Evolutionary conservation across 2,888 invertebrate species (phyloP).

Genomic region (Eristalis arbustorum): DNA sequence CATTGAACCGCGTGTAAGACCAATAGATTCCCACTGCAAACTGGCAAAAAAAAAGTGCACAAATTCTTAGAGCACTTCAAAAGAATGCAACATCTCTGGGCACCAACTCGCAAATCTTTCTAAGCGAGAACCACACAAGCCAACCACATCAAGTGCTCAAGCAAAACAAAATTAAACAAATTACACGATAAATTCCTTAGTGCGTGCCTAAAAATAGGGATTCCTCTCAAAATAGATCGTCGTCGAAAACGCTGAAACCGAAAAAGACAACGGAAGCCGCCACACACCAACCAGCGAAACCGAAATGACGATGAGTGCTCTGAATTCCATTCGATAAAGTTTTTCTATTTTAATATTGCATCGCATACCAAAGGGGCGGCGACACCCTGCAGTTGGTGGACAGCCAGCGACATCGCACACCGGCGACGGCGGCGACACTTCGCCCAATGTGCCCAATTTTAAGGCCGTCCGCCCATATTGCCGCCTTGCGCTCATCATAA

Average conservation of each 20-base stretch:
- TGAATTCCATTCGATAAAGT: conserved; percentile 70
- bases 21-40: conserved; percentile 34
- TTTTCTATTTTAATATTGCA: conserved; percentile 70
- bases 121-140: conserved; percentile 21
- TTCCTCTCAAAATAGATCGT: conserved; percentile 62
- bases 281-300: conserved; percentile 30
- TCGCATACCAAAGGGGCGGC: conserved; percentile 67
- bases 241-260: conserved; percentile 20
- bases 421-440: conserved; percentile 39
- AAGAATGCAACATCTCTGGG: neutral
- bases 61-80: neutral
- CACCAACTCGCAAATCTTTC: neutral
- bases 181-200: conserved; percentile 62
- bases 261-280: conserved; percentile 55
- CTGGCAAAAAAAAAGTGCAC: neutral
- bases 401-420: conserved; percentile 37
- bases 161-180: conserved; percentile 64
- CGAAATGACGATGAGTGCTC: conserved; percentile 67
- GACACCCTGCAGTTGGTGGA: conserved; percentile 53
- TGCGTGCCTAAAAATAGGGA: conserved; percentile 58
- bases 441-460: conserved; percentile 46
- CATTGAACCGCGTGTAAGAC: conserved; percentile 43
- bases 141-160: neutral
- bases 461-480: conserved; percentile 31
- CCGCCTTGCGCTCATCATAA: conserved; percentile 36